Evolutionary conservation across 2,888 invertebrate species (phyloP).

Genomic region (Eulithis testata): DNA sequence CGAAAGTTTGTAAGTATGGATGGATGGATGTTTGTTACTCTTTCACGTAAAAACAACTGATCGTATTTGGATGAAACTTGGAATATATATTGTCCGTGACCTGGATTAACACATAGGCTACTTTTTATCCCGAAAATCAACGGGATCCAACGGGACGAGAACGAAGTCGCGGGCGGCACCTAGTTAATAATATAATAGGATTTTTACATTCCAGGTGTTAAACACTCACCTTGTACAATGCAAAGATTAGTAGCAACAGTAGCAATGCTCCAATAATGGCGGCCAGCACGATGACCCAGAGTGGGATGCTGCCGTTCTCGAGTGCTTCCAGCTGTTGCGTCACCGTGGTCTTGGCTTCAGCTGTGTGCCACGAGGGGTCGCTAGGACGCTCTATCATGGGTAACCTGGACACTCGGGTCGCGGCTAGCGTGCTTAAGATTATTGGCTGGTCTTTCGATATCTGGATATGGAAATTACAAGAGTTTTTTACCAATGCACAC

Average conservation of each 20-base stretch:
- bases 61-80: too few relatives aligned
- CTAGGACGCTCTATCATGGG: slow-evolving; percentile 88
- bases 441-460: slow-evolving; percentile 78
- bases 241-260: slow-evolving; percentile 89
- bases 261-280: slow-evolving; percentile 93
- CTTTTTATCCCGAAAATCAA: too few relatives aligned
- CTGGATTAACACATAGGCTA: too few relatives aligned
- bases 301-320: slow-evolving; percentile 89
- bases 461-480: slow-evolving; percentile 44
- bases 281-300: slow-evolving; percentile 94
- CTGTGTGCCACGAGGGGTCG: slow-evolving; percentile 84
- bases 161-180: too few relatives aligned
- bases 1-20: too few relatives aligned
- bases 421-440: slow-evolving; percentile 90
- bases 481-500: too few relatives aligned
- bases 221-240: slow-evolving; percentile 90
- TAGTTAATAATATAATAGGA: too few relatives aligned
- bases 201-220: too few relatives aligned
- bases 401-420: slow-evolving; percentile 89
- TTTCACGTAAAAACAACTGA: too few relatives aligned
- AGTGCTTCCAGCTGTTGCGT: slow-evolving; percentile 87
- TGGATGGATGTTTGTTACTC: too few relatives aligned
- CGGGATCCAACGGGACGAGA: too few relatives aligned
- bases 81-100: too few relatives aligned
- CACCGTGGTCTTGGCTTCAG: slow-evolving; percentile 90